These are phyloP conservation scores for Gavialis gangeticus DNA, from an alignment of 2,113 vertebrate genomes.

Conservation along the genomic window DNA sequence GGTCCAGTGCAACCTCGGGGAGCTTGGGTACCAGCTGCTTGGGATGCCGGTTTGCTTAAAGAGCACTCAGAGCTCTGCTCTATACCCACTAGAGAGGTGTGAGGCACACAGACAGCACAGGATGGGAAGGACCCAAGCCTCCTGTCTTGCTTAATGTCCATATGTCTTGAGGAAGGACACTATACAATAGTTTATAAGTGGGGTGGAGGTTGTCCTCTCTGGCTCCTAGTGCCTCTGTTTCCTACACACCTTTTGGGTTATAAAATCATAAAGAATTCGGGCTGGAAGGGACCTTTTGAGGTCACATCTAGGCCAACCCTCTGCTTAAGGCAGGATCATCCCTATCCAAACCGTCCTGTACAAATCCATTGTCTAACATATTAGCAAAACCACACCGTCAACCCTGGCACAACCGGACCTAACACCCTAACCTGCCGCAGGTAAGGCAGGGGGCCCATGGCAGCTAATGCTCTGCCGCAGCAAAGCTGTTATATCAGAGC, in stretches of 20 bases:
- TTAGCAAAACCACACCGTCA: too few relatives aligned
- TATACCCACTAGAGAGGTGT: neutral
- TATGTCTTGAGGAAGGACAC: neutral
- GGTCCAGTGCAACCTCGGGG: neutral
- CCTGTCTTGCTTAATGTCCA: neutral
- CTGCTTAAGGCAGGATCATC: too few relatives aligned
- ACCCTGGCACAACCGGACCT: too few relatives aligned
- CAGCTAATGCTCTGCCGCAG: too few relatives aligned
- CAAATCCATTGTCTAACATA: too few relatives aligned
- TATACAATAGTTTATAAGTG: neutral
- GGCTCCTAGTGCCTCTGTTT: neutral
- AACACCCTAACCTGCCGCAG: too few relatives aligned
- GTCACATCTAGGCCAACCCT: too few relatives aligned
- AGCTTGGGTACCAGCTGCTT: neutral
- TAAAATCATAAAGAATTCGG: too few relatives aligned
- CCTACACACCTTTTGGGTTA: neutral
- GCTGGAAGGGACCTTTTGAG: too few relatives aligned
- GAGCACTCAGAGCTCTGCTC: neutral
- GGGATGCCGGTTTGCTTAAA: neutral
- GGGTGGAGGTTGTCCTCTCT: too few relatives aligned
- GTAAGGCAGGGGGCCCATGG: too few relatives aligned
- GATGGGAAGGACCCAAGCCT: rapidly evolving
- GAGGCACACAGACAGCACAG: neutral
- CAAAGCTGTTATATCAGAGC: neutral
- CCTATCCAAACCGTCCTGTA: too few relatives aligned